Conservation (phyloP, 2,113 vertebrate genomes). For the Eurystomus gularis region DNA sequence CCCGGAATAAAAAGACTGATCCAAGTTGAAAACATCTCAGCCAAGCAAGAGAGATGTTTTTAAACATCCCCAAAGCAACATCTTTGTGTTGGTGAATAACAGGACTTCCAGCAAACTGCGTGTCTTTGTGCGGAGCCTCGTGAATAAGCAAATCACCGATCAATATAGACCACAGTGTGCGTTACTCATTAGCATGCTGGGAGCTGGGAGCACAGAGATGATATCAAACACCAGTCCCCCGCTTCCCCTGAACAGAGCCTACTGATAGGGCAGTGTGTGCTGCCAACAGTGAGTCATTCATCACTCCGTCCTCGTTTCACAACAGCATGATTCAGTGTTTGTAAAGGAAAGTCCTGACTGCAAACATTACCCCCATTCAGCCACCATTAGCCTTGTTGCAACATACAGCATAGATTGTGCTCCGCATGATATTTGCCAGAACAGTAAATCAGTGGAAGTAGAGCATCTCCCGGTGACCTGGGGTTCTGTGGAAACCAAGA, state of each 20-base stretch:
- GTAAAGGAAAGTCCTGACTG: slow-evolving; percentile 29
- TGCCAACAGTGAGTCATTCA: slow-evolving; percentile 68
- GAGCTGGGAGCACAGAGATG: slow-evolving; percentile 26
- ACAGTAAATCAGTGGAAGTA: background rate
- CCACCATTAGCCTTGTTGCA: background rate
- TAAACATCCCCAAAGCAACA: background rate
- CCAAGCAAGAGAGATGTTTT: slow-evolving; percentile 6
- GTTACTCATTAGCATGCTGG: slow-evolving; percentile 35
- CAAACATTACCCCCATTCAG: slow-evolving; percentile 56
- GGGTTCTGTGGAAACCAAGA: background rate
- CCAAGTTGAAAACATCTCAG: background rate
- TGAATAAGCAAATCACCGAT: slow-evolving; percentile 48
- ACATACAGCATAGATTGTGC: background rate
- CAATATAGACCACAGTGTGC: slow-evolving; percentile 24
- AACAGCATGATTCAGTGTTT: slow-evolving; percentile 57
- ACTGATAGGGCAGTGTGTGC: slow-evolving; percentile 49
- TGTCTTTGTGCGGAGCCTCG: background rate
- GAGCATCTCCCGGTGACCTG: background rate
- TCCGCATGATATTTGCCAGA: background rate
- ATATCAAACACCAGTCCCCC: slow-evolving; percentile 50
- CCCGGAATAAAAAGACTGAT: background rate
- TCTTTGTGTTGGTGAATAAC: slow-evolving; percentile 23
- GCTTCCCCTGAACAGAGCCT: slow-evolving; percentile 17
- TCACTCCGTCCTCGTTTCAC: slow-evolving; percentile 9
- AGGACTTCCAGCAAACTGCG: background rate